These are phyloP conservation scores for Bombus breviceps DNA, from an alignment of 1,140 invertebrate genomes.

Conservation along the genomic window DNA sequence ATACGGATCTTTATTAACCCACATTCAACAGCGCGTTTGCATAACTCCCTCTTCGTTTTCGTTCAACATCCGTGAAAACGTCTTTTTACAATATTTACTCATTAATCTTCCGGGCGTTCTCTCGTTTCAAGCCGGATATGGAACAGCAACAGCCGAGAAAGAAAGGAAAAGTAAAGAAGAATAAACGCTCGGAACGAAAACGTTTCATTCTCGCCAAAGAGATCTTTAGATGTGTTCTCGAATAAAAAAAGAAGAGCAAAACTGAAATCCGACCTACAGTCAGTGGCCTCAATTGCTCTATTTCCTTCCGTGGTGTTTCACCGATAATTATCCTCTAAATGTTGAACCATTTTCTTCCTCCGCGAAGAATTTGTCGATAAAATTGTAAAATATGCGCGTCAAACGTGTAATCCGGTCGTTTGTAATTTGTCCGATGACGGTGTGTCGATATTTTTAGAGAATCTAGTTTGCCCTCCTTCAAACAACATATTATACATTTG, in stretches of 20 bases:
- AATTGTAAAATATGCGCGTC: neutral
- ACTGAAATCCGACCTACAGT: neutral
- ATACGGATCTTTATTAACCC: conserved; percentile 8
- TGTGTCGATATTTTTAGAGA: too few species aligned
- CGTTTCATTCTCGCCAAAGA: neutral
- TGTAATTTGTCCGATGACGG: too few species aligned
- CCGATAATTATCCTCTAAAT: neutral
- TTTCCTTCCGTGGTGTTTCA: neutral
- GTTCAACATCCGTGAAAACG: neutral
- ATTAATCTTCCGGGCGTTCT: neutral
- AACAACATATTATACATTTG: too few species aligned
- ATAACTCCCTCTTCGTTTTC: neutral
- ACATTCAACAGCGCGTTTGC: neutral
- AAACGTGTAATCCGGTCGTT: neutral
- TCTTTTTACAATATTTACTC: conserved; percentile 22
- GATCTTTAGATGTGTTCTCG: neutral
- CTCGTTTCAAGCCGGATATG: neutral
- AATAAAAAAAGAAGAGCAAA: neutral
- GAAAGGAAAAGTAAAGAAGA: neutral
- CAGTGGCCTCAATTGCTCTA: neutral
- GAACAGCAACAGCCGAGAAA: neutral
- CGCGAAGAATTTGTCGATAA: too few species aligned
- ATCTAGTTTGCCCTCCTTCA: too few species aligned
- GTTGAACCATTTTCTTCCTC: neutral
- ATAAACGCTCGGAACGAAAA: neutral